A percentile compares a stretch with the other conserved stretches of the same genome.
These are phyloP conservation scores for Morphnarchus princeps DNA, from an alignment of 2,113 vertebrate species.

Conservation along the genomic window DNA sequence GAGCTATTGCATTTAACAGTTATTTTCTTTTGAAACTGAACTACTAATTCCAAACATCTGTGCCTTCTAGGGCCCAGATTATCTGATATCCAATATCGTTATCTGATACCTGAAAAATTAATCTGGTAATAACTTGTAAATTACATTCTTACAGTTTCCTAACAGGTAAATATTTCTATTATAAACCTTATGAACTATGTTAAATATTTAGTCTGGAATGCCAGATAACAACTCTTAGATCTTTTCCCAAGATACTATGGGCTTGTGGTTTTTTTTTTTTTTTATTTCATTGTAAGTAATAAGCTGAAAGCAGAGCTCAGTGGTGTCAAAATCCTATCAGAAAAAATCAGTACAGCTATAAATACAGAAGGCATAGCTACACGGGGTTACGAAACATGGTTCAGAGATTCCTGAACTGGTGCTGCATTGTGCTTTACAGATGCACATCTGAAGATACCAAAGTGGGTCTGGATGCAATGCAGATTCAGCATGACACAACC, in stretches of 20 bases:
- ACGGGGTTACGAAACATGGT: rapidly evolving
- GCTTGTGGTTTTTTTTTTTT: neutral
- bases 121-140: neutral
- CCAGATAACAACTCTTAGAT: neutral
- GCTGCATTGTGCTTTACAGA: neutral
- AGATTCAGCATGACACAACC: neutral
- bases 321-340: neutral
- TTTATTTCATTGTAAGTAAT: neutral
- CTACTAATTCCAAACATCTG: neutral
- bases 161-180: neutral
- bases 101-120: slow-evolving; percentile 10
- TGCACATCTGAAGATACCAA: neutral
- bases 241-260: neutral
- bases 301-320: neutral
- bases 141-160: neutral
- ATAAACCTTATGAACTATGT: neutral
- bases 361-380: neutral
- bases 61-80: neutral
- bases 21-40: neutral
- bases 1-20: neutral
- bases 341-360: neutral
- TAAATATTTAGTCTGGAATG: slow-evolving; percentile 6
- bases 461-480: neutral
- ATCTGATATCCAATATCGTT: neutral
- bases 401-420: neutral